Evolutionary conservation across 2,113 vertebrate species (phyloP).

Genomic region (Xiphias gladius): DNA sequence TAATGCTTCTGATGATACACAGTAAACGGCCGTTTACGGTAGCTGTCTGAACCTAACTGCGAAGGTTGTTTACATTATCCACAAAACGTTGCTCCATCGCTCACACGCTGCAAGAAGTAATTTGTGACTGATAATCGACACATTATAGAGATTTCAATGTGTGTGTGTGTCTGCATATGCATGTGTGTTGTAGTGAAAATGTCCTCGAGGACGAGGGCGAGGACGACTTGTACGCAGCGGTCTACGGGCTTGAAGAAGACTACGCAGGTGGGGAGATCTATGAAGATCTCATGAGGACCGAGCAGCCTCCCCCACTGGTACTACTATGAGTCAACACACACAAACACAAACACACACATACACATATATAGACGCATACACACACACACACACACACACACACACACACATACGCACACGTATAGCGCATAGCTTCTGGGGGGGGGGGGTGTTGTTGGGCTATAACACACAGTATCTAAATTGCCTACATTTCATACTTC

Average conservation of each 20-base stretch:
- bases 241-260: conserved; percentile 87
- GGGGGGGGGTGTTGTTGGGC: neutral
- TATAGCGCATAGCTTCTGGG: neutral
- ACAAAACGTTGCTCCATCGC: neutral
- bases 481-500: neutral
- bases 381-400: neutral
- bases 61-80: neutral
- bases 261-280: conserved; percentile 91
- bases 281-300: conserved; percentile 95
- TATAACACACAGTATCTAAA: neutral
- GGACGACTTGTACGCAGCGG: conserved; percentile 90
- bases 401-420: neutral
- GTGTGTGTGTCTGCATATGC: conserved; percentile 4
- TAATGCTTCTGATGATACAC: neutral
- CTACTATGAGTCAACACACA: conserved; percentile 36
- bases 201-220: conserved; percentile 86
- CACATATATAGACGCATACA: neutral
- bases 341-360: neutral
- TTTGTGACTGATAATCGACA: neutral
- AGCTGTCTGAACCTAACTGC: neutral
- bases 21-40: neutral
- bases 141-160: neutral
- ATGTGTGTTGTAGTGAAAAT: conserved; percentile 84
- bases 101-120: neutral
- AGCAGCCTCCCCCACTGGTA: conserved; percentile 87